Conservation (phyloP, 2,113 vertebrate species). For the Pogona vitticeps region DNA sequence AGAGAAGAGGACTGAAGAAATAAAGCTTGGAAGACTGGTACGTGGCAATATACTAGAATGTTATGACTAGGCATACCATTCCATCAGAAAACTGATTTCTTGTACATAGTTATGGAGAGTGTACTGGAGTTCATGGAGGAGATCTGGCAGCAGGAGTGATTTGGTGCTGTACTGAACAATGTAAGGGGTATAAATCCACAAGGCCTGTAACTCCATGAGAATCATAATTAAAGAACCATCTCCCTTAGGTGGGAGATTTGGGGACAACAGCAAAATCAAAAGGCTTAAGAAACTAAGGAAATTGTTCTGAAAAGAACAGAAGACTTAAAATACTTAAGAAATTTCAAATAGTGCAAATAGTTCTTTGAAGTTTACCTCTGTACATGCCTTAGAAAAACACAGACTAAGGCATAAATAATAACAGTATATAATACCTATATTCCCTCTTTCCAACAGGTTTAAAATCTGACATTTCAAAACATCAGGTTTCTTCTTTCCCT, state of each 20-base stretch:
- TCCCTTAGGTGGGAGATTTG: not conserved
- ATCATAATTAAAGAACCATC: too few relatives aligned
- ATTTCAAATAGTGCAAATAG: slow-evolving; percentile 67
- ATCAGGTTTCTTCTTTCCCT: slow-evolving; percentile 66
- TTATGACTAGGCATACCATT: too few relatives aligned
- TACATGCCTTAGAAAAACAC: slow-evolving; percentile 60
- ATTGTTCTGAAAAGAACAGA: slow-evolving; percentile 22
- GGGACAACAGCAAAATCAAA: not conserved
- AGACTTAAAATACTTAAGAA: slow-evolving; percentile 66
- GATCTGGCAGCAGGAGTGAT: too few relatives aligned
- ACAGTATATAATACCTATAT: not conserved
- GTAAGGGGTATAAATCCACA: too few relatives aligned
- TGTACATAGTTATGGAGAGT: too few relatives aligned
- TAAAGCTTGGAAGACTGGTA: too few relatives aligned
- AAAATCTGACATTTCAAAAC: slow-evolving; percentile 77
- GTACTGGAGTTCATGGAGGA: too few relatives aligned
- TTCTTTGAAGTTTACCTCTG: slow-evolving; percentile 74
- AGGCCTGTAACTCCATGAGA: too few relatives aligned
- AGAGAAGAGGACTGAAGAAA: too few relatives aligned
- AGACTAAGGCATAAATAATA: slow-evolving; percentile 75
- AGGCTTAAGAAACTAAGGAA: not conserved
- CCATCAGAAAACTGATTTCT: too few relatives aligned
- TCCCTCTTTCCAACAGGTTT: slow-evolving; percentile 39
- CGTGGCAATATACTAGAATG: too few relatives aligned
- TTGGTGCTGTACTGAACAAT: too few relatives aligned